Conservation (phyloP, 2,113 vertebrate genomes). For the Trogon surrucura region DNA sequence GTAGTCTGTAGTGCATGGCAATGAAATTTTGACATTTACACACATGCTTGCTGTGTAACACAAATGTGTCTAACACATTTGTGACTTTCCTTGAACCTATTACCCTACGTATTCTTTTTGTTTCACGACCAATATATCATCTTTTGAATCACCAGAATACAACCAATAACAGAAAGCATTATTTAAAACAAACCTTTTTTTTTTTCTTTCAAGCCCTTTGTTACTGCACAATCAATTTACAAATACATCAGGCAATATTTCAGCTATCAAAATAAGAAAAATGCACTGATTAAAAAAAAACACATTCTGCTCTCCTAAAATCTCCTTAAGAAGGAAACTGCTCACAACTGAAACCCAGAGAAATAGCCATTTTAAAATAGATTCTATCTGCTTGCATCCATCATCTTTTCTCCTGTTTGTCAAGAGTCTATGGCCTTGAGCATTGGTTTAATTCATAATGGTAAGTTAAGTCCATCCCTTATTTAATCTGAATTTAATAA, state of each 20-base stretch:
- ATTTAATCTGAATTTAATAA: conserved; percentile 41
- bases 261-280: not conserved
- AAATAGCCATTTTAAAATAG: conserved; percentile 54
- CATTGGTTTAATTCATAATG: conserved; percentile 18
- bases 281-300: not conserved
- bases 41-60: not conserved
- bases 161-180: not conserved
- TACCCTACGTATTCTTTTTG: not conserved
- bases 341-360: not conserved
- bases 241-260: not conserved
- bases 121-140: not conserved
- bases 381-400: conserved; percentile 23
- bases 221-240: not conserved
- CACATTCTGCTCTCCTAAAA: not conserved
- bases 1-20: not conserved
- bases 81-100: not conserved
- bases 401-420: conserved; percentile 1
- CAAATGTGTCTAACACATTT: not conserved
- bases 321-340: not conserved
- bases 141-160: not conserved
- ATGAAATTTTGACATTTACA: not conserved
- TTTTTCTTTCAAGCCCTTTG: not conserved
- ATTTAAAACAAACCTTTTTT: not conserved
- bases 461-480: conserved; percentile 36
- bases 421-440: conserved; percentile 9